Conservation (phyloP, 2,888 invertebrate species). For the Hanleya hanleyi region DNA sequence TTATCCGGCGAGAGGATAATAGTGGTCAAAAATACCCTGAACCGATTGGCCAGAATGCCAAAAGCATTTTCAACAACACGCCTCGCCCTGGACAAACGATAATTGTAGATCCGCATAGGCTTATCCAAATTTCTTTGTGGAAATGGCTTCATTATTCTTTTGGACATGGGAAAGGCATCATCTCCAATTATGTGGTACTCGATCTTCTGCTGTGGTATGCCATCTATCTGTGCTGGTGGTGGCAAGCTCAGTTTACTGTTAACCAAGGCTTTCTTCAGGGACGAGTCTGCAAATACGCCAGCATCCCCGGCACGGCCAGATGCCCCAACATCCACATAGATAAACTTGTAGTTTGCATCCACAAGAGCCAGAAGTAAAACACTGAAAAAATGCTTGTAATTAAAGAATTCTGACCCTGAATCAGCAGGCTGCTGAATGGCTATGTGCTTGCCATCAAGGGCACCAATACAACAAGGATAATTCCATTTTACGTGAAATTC, state of each 20-base stretch:
- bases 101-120: conserved; percentile 21
- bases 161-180: conserved; percentile 37
- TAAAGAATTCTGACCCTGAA: conserved; percentile 14
- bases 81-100: conserved; percentile 15
- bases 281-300: conserved; percentile 30
- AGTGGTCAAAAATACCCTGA: conserved; percentile 16
- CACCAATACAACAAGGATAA: conserved; percentile 13
- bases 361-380: conserved; percentile 20
- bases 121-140: conserved; percentile 13
- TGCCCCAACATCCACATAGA: conserved; percentile 36
- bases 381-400: conserved; percentile 26
- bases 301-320: conserved; percentile 33
- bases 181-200: conserved; percentile 35
- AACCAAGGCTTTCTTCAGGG: conserved; percentile 12
- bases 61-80: conserved; percentile 22
- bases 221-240: conserved; percentile 9
- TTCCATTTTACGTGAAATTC: conserved; percentile 11
- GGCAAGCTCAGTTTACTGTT: conserved; percentile 27
- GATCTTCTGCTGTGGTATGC: not conserved
- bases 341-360: conserved; percentile 31
- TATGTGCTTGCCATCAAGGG: conserved; percentile 18
- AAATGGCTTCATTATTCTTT: conserved; percentile 35
- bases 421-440: not conserved
- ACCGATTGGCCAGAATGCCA: conserved; percentile 20
- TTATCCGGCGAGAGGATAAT: conserved; percentile 14